Conservation (phyloP, 2,113 vertebrate species). For the Vidua chalybeata region DNA sequence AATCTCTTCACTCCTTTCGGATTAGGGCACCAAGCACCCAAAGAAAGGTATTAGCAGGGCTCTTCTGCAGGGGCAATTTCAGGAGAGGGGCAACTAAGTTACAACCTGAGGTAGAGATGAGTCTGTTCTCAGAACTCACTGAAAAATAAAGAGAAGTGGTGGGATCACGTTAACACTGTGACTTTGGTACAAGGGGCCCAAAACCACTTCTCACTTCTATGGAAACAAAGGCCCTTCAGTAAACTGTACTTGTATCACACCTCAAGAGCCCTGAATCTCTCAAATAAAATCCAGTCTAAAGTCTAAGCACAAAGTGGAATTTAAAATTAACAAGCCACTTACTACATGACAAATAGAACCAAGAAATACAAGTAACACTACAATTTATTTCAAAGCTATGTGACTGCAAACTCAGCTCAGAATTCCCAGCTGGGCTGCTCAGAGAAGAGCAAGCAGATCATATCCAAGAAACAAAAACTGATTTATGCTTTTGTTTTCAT, state of each 20-base stretch:
- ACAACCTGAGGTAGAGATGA: background rate
- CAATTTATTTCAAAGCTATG: background rate
- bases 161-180: background rate
- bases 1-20: background rate
- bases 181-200: background rate
- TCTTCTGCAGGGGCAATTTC: background rate
- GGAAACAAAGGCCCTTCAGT: background rate
- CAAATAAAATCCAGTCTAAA: background rate
- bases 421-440: background rate
- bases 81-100: background rate
- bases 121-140: background rate
- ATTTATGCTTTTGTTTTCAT: background rate
- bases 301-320: background rate
- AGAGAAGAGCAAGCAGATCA: background rate
- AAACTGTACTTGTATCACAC: background rate
- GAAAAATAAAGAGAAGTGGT: background rate
- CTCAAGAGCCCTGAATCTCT: background rate
- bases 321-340: background rate
- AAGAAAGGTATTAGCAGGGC: background rate
- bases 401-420: background rate
- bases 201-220: background rate
- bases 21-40: background rate
- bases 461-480: background rate
- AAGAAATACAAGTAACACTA: background rate
- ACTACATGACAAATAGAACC: background rate